Evolutionary conservation across 2,113 vertebrate genomes (phyloP), one percentile per base, ranked within the genome.

Genomic region (Rhinoptilus africanus): DNA sequence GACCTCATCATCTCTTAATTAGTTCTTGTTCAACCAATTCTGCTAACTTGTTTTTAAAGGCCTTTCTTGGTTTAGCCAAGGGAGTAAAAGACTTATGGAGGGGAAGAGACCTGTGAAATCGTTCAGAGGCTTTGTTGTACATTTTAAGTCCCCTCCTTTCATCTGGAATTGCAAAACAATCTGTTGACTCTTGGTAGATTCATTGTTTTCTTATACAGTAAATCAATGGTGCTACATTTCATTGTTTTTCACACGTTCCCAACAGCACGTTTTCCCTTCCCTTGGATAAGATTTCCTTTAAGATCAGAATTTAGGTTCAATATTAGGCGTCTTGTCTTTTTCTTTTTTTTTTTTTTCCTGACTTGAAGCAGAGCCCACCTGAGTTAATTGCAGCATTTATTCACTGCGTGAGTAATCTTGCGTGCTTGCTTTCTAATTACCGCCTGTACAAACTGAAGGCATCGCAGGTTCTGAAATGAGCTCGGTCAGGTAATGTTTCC

Each of bases 221-320:
- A 96, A 97, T 95, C 95, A 93, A 88, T 92, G 82, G 57, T 60
- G 62, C 82, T 78, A 39, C 69, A 89, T 94, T 95, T 90, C 78
- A 74, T 67, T 63, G 68, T 73, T 94, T 96, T 85, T 78, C 73
- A 73, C 75, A 43, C 5, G 3, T 73, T 95, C 93, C 93, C 83
- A 54, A 56, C 54, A 59, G 54, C 34, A 19, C 8, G 82, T 93
- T 89, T 62, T 57, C 60, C 66, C 43, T 95, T 62, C 41, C 48
- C 78, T 91, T 24, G 28, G 88, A 93, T 35, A 63, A 74, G 74
- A 60, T 68, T 85, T 50, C 8, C 51, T 75, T 83, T 78, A 81
- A 67, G 64, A 51, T 7, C 41, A 59, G 51, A 82, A 91, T 91
- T 91, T 57, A 43, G 21, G n/a, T 83, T 85, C 73, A 66, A 22